Evolutionary conservation across 2,888 invertebrate genomes (phyloP), one percentile per base, ranked within the genome.

Genomic region (Drosophila prostipennis): DNA sequence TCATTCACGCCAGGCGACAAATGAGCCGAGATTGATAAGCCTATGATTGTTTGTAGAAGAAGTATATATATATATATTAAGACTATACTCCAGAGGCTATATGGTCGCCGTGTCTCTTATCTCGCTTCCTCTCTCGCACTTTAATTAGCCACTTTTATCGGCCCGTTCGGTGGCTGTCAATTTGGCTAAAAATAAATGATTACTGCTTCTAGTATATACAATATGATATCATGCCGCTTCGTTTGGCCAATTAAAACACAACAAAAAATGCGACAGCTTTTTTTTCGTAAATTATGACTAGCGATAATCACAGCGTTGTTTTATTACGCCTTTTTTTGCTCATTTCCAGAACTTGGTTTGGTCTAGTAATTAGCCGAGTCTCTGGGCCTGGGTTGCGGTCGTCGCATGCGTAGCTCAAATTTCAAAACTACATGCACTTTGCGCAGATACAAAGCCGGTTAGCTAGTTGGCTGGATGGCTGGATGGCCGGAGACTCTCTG

Each of bases 351-450:
- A 57, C 57, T 69, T 42, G 65, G 84, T 79, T 82, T 85, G 86
- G 80, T 87, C 86, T 82, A 87, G 88, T 82, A 82, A 82, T 82
- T 82, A 82, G 82, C 82, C 73, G 65, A 36, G 53, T 13, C n/a
- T 16, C 23, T 55, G 29, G 14, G 29, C 40, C 16, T 45, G 45
- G 60, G 16, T 42, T 49, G 54, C 49, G 70, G 51, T 57, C 77
- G 82, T 85, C 70, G 86, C 86, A 87, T 87, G 86, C 88, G 86
- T 82, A 80, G 82, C 82, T 82, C 82, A 82, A 82, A 82, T 82
- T 82, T 82, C 82, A 86, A 87, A 82, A 79, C 76, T 86, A 82
- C 86, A 82, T 86, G 86, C 81, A 81, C 81, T 87, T 81, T 85
- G 86, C 87, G 74, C 80, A 85, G 77, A 77, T 81, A 81, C 85